phyloP scores from a whole-genome alignment of 1,140 invertebrate species.

The Habropoda laboriosa region DNA sequence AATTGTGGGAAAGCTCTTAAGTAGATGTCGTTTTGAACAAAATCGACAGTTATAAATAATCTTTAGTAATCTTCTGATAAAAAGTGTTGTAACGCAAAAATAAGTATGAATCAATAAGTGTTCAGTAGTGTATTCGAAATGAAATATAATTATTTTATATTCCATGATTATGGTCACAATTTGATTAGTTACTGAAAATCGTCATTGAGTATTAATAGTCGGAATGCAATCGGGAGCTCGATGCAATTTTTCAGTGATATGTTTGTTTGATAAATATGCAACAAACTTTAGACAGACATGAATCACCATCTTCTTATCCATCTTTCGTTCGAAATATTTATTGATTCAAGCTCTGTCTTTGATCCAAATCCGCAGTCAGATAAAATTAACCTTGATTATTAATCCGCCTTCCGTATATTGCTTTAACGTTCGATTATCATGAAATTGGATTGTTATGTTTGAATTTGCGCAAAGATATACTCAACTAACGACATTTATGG shows the following conservation, averaged over 20 bases:
- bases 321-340: slow-evolving; percentile 1
- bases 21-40: not conserved
- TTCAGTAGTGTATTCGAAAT: not conserved
- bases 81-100: not conserved
- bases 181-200: not conserved
- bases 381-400: not conserved
- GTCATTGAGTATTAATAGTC: not conserved
- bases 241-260: not conserved
- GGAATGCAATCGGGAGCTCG: not conserved
- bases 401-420: not conserved
- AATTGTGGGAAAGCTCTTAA: not conserved
- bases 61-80: not conserved
- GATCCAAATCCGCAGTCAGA: not conserved
- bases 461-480: not conserved
- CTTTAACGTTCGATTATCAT: not conserved
- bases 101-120: not conserved
- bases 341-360: slow-evolving; percentile 6
- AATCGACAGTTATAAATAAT: not conserved
- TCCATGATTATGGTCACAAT: not conserved
- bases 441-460: too few relatives aligned
- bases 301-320: not conserved
- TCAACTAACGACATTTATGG: not conserved
- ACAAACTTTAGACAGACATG: not conserved
- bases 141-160: not conserved
- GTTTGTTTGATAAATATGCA: not conserved